phyloP scores from a whole-genome alignment of 2,113 vertebrate species.

The Galemys pyrenaicus region DNA sequence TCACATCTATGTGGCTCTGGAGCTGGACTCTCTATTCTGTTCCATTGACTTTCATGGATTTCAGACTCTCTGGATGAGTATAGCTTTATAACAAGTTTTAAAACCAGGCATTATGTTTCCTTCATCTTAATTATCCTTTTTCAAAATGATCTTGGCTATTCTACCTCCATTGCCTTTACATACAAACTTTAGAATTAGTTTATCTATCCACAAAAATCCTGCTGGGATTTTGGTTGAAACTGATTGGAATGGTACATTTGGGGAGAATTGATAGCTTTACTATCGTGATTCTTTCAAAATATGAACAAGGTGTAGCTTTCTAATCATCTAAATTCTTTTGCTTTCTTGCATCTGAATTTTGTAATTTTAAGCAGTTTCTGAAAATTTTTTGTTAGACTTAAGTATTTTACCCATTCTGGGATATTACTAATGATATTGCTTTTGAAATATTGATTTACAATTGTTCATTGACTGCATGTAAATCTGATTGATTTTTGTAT shows the following conservation, averaged over 20 bases:
- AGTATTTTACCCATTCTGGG: not conserved
- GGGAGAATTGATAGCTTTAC: not conserved
- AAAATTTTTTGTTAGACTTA: too few relatives aligned
- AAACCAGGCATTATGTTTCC: not conserved
- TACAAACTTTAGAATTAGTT: not conserved
- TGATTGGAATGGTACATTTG: not conserved
- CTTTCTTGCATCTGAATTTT: constrained; percentile 8
- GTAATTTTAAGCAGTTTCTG: not conserved
- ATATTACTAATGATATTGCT: not conserved
- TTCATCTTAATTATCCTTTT: not conserved
- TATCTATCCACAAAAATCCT: not conserved
- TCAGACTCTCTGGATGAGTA: not conserved
- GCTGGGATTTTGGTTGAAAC: not conserved
- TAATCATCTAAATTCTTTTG: not conserved
- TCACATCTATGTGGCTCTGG: not conserved
- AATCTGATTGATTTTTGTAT: not conserved
- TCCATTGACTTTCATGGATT: not conserved
- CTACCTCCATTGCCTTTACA: not conserved
- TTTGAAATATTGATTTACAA: not conserved
- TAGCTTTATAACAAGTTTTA: not conserved
- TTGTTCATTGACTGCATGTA: not conserved
- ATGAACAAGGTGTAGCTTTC: not conserved
- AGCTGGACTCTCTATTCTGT: not conserved
- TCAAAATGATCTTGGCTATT: not conserved
- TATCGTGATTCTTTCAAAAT: not conserved